phyloP scores from a whole-genome alignment of 2,888 invertebrate species.

The Thumatha senex region DNA sequence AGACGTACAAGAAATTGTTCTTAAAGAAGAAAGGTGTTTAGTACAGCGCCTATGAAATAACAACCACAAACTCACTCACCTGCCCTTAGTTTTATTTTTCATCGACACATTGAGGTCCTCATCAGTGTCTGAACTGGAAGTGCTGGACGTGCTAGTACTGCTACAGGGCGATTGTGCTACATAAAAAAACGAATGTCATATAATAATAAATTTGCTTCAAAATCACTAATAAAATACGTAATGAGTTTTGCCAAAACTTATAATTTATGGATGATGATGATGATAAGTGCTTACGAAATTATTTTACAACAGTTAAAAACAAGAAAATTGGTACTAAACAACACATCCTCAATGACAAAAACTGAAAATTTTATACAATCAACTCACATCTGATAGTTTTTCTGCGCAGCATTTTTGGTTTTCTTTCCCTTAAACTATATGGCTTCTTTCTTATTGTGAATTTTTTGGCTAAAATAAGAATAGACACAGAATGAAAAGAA shows the following conservation, averaged over 20 bases:
- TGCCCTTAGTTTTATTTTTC: slow-evolving; percentile 79
- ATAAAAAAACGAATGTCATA: slow-evolving; percentile 12
- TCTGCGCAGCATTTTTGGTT: slow-evolving; percentile 75
- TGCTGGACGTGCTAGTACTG: slow-evolving; percentile 60
- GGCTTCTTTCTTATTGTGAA: slow-evolving; percentile 79
- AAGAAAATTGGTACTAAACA: no score
- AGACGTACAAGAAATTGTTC: no score
- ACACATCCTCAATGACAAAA: no score
- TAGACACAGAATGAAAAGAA: neutral
- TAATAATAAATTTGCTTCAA: no score
- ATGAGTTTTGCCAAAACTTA: no score
- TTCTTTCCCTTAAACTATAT: slow-evolving; percentile 75
- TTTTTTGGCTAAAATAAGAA: slow-evolving; percentile 69
- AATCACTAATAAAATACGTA: no score
- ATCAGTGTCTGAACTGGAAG: slow-evolving; percentile 71
- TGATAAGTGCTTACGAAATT: no score
- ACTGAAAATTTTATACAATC: slow-evolving; percentile 1
- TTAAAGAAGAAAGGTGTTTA: no score
- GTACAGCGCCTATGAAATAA: no score
- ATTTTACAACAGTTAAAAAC: no score
- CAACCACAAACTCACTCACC: slow-evolving; percentile 44
- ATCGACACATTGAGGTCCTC: slow-evolving; percentile 81
- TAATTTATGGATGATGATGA: no score
- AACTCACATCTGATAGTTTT: slow-evolving; percentile 77
- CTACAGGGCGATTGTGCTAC: slow-evolving; percentile 75